Percentiles rank a stretch among this genome's conserved stretches.
phyloP scores from a whole-genome alignment of 2,797 vertebrate species.

The Pangasius larnaudii region DNA sequence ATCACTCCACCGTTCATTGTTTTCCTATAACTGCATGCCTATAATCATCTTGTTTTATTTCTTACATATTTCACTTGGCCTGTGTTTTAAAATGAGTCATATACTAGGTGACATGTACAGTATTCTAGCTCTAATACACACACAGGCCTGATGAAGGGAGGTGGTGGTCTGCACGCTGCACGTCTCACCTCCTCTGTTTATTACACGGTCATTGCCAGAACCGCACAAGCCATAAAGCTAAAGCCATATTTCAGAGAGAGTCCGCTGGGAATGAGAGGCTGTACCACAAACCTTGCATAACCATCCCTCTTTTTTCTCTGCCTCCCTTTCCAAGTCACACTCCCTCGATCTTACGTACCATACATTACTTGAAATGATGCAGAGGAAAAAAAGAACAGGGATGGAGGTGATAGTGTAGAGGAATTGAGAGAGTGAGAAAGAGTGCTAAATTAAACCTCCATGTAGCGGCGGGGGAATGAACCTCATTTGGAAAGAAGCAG shows the following conservation, averaged over 20 bases:
- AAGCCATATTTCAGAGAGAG: slow-evolving; percentile 46
- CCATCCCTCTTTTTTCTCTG: slow-evolving; percentile 34
- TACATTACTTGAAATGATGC: slow-evolving; percentile 25
- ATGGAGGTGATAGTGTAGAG: slow-evolving; percentile 10
- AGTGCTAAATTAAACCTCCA: slow-evolving; percentile 59
- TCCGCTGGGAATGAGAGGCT: slow-evolving; percentile 36
- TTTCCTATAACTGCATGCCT: not conserved
- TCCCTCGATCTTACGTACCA: slow-evolving; percentile 23
- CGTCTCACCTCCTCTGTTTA: slow-evolving; percentile 33
- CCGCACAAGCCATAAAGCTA: slow-evolving; percentile 43
- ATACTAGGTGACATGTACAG: slow-evolving; percentile 3
- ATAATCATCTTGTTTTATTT: slow-evolving; percentile 9
- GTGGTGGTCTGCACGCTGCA: slow-evolving; percentile 6
- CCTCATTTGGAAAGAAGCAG: slow-evolving; percentile 48
- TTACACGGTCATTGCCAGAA: slow-evolving; percentile 47
- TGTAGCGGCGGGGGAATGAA: slow-evolving; percentile 50
- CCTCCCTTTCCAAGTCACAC: slow-evolving; percentile 23
- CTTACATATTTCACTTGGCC: not conserved
- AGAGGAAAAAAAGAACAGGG: slow-evolving; percentile 31
- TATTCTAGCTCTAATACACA: not conserved
- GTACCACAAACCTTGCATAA: slow-evolving; percentile 39
- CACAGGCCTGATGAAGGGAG: slow-evolving; percentile 20
- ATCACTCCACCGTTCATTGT: not conserved
- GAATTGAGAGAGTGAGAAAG: not conserved
- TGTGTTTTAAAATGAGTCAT: slow-evolving; percentile 1